Evolutionary conservation across 1,140 invertebrate genomes (phyloP).

Genomic region (Cherax destructor): DNA sequence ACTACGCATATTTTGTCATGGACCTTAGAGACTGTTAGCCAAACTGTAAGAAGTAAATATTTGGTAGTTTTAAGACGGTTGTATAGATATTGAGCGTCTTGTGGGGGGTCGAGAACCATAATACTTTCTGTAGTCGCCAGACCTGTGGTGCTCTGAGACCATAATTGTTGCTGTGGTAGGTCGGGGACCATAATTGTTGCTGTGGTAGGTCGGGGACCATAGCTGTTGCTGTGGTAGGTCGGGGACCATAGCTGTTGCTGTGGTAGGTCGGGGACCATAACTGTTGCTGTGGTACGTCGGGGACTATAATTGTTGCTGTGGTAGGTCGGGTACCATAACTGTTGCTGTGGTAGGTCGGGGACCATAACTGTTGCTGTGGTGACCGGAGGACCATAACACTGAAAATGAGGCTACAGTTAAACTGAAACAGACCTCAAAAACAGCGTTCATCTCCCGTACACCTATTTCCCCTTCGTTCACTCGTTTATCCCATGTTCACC

Average conservation of each 20-base stretch:
- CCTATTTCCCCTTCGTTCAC: background rate
- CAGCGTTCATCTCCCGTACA: constrained; percentile 54
- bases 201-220: background rate
- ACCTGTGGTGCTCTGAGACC: constrained; percentile 27
- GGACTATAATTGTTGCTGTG: background rate
- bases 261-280: background rate
- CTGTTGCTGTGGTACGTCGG: background rate
- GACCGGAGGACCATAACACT: constrained; percentile 50
- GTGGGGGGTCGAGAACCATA: background rate
- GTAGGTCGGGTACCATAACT: background rate
- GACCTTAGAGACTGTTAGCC: too few species aligned
- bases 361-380: constrained; percentile 12
- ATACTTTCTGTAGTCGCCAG: background rate
- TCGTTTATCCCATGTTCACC: too few species aligned
- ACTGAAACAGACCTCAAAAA: constrained; percentile 54
- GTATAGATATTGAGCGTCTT: too few species aligned
- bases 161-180: constrained; percentile 29
- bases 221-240: background rate
- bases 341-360: background rate
- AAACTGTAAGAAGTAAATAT: too few species aligned
- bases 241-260: background rate
- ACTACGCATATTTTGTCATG: too few species aligned
- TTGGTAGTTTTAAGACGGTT: too few species aligned
- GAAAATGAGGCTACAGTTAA: constrained; percentile 62
- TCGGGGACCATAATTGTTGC: constrained; percentile 26